Evolutionary conservation across 2,797 vertebrate genomes (phyloP).

Genomic region (Phalloptychus januarius): DNA sequence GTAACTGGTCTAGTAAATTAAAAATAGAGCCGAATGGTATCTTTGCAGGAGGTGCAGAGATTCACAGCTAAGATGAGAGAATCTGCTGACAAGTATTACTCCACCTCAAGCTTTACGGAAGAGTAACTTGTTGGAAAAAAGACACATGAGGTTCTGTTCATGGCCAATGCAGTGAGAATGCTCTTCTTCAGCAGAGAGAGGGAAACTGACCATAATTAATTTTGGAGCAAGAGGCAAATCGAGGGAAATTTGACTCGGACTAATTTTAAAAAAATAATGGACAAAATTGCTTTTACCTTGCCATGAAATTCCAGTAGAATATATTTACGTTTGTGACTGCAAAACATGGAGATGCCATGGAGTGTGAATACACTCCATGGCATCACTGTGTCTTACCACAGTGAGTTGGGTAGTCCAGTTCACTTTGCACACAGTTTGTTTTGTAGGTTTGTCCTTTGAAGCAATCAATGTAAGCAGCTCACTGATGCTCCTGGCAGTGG

Average conservation of each 20-base stretch:
- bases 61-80: background rate
- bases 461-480: background rate
- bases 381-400: background rate
- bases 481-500: slow-evolving; percentile 1
- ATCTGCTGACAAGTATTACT: background rate
- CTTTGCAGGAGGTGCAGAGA: background rate
- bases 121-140: background rate
- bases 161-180: background rate
- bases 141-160: background rate
- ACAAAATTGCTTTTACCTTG: background rate
- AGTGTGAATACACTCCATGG: background rate
- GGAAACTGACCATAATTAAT: background rate
- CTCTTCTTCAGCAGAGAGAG: background rate
- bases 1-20: slow-evolving; percentile 21
- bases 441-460: background rate
- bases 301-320: background rate
- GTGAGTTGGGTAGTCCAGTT: background rate
- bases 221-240: background rate
- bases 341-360: background rate
- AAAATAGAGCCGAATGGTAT: background rate
- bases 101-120: background rate
- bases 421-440: background rate
- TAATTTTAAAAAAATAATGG: background rate
- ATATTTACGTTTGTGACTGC: background rate
- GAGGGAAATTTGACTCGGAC: background rate